These are phyloP conservation scores for Papilio elwesi DNA, from an alignment of 2,888 invertebrate genomes.

Conservation along the genomic window DNA sequence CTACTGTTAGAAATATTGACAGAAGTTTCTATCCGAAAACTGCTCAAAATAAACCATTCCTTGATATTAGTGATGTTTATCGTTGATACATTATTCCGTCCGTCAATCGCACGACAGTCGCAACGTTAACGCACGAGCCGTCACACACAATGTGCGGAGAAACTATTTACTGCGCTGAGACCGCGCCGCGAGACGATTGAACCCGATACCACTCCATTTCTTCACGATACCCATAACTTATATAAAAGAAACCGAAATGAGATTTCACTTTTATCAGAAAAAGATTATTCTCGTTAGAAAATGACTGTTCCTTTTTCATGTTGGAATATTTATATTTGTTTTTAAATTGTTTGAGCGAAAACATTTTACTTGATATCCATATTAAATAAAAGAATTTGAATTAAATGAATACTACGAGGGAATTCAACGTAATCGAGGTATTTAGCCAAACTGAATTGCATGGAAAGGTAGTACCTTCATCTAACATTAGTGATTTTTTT, in stretches of 20 bases:
- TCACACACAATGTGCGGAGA: constrained; percentile 59
- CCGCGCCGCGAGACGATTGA: constrained; percentile 63
- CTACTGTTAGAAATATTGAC: background rate
- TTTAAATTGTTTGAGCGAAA: background rate
- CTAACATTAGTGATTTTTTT: too few relatives aligned
- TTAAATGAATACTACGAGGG: too few relatives aligned
- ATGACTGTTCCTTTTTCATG: constrained; percentile 33
- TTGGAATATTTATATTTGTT: constrained; percentile 19
- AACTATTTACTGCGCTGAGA: constrained; percentile 50
- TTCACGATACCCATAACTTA: constrained; percentile 63
- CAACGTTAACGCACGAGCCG: constrained; percentile 52
- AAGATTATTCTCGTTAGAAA: constrained; percentile 56
- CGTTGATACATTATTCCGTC: constrained; percentile 63
- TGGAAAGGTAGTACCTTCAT: too few relatives aligned
- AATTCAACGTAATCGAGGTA: too few relatives aligned
- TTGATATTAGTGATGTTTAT: constrained; percentile 54
- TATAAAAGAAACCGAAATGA: constrained; percentile 67
- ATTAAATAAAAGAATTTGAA: too few relatives aligned
- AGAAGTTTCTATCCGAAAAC: too few relatives aligned
- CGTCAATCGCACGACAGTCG: constrained; percentile 57
- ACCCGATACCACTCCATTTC: constrained; percentile 65
- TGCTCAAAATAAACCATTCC: constrained; percentile 26
- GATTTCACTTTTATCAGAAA: constrained; percentile 64
- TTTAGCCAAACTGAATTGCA: too few relatives aligned
- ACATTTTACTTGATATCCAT: background rate